These are phyloP conservation scores for Datnioides undecimradiatus DNA, from an alignment of 2,113 vertebrate genomes.

Conservation along the genomic window DNA sequence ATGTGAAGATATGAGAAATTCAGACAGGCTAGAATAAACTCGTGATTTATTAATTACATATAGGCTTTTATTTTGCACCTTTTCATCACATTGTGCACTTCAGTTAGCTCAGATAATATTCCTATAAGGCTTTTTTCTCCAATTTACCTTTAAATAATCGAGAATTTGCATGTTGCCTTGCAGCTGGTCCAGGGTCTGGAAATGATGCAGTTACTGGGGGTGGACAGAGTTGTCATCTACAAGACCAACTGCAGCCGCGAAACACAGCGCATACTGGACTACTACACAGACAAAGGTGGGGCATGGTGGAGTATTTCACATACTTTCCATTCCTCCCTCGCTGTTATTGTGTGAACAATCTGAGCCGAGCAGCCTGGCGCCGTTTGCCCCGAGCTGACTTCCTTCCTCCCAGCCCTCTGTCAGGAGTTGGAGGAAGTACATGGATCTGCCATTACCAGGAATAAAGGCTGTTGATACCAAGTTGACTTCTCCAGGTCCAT, in stretches of 20 bases:
- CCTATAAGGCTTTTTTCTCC: not conserved
- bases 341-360: no score
- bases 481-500: no score
- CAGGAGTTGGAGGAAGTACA: no score
- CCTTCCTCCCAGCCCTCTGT: no score
- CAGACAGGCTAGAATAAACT: not conserved
- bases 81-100: not conserved
- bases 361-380: no score
- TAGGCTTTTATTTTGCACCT: not conserved
- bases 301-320: not conserved
- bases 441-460: no score
- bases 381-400: no score
- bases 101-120: no score
- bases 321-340: no score
- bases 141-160: not conserved
- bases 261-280: slow-evolving; percentile 77
- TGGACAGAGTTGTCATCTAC: slow-evolving; percentile 80
- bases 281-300: slow-evolving; percentile 76
- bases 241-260: slow-evolving; percentile 79
- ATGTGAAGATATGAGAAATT: not conserved
- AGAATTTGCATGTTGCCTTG: not conserved
- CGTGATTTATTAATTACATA: not conserved
- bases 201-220: slow-evolving; percentile 83
- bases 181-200: slow-evolving; percentile 82
- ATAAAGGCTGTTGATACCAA: no score